Evolutionary conservation across 2,113 vertebrate species (phyloP).

Genomic region (Microtus richardsoni): DNA sequence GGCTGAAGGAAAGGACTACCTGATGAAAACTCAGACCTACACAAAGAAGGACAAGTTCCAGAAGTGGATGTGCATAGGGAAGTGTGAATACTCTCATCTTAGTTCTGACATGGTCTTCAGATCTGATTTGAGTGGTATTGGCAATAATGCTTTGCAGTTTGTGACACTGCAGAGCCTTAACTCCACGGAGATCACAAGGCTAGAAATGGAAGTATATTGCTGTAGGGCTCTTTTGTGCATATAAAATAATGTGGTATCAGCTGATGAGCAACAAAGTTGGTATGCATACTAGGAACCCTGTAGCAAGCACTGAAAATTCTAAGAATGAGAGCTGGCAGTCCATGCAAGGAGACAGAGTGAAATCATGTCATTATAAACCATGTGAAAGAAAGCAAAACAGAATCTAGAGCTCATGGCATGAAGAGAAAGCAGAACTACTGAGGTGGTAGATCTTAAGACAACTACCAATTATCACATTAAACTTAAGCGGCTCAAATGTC

Average conservation of each 20-base stretch:
- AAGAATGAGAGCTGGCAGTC: background rate
- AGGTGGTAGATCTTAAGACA: background rate
- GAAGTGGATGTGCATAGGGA: background rate
- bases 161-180: background rate
- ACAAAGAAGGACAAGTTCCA: background rate
- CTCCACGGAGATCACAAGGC: background rate
- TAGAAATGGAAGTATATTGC: background rate
- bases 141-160: background rate
- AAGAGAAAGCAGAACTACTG: background rate
- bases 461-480: background rate
- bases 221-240: background rate
- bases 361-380: background rate
- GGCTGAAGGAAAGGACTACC: background rate
- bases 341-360: background rate
- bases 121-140: background rate
- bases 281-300: background rate
- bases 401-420: background rate
- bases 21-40: background rate
- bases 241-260: background rate
- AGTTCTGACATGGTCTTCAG: constrained; percentile 11
- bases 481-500: background rate
- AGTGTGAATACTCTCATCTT: background rate
- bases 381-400: background rate
- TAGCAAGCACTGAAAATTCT: background rate
- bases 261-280: background rate